phyloP scores from a whole-genome alignment of 2,888 invertebrate species.

The Anorthoa munda region DNA sequence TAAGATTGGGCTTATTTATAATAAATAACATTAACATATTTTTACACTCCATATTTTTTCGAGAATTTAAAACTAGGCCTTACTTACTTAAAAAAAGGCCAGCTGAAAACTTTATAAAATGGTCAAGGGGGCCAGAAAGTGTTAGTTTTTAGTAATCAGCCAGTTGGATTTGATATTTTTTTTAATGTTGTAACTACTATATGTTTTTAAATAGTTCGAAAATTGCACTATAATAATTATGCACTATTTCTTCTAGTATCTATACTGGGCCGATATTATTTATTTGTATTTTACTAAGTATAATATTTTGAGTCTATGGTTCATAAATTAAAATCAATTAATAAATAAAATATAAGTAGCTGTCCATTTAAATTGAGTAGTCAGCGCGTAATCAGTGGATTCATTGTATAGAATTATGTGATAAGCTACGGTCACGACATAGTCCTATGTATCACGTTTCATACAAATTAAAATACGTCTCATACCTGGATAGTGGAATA shows the following conservation, averaged over 20 bases:
- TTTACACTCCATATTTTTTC: too few species aligned
- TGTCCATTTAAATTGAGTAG: not conserved
- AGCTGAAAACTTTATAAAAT: too few species aligned
- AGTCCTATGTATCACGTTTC: not conserved
- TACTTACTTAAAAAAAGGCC: too few species aligned
- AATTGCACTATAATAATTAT: not conserved
- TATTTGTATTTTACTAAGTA: constrained; percentile 1
- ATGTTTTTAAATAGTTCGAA: not conserved
- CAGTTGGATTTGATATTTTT: too few species aligned
- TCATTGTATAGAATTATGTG: not conserved
- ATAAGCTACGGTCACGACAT: not conserved
- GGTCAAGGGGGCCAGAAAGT: too few species aligned
- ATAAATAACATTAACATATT: too few species aligned
- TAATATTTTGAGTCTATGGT: not conserved
- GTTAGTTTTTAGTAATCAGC: too few species aligned
- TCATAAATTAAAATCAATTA: not conserved
- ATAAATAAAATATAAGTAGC: not conserved
- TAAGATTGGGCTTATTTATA: too few species aligned
- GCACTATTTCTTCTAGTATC: not conserved
- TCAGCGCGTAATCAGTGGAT: not conserved
- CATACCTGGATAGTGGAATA: too few species aligned
- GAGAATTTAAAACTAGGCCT: too few species aligned
- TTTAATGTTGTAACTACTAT: too few species aligned
- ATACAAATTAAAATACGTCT: not conserved
- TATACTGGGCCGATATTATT: not conserved